Evolutionary conservation across 2,888 invertebrate genomes (phyloP).

Genomic region (Apamea epomidion): DNA sequence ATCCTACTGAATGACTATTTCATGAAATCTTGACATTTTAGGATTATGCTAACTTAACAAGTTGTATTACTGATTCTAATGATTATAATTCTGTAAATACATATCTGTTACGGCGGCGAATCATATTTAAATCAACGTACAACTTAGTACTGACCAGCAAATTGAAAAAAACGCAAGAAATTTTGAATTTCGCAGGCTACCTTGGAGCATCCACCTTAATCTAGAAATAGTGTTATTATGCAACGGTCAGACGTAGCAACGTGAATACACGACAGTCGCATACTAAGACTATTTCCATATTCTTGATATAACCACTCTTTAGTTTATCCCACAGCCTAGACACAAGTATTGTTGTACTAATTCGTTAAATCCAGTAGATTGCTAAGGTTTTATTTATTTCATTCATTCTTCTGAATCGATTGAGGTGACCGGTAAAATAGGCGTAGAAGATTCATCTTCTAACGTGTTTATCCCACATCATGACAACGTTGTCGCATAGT

Average conservation of each 20-base stretch:
- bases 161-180: no score
- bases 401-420: background rate
- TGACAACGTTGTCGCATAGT: background rate
- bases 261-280: background rate
- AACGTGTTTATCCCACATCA: background rate
- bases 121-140: no score
- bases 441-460: background rate
- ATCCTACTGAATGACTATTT: no score
- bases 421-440: background rate
- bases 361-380: conserved; percentile 24
- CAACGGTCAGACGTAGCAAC: background rate
- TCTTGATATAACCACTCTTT: background rate
- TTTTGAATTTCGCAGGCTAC: no score
- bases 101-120: no score
- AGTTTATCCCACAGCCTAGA: conserved; percentile 9
- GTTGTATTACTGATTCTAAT: no score
- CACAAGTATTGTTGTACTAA: background rate
- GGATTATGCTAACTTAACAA: no score
- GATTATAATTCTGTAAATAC: no score
- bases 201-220: no score
- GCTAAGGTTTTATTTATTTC: background rate
- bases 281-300: background rate
- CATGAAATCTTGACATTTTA: no score
- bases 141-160: no score
- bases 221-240: background rate